A percentile compares a stretch with the other conserved stretches of the same genome.
Evolutionary conservation across 2,888 invertebrate species (phyloP).

Genomic region (Thera obeliscata): DNA sequence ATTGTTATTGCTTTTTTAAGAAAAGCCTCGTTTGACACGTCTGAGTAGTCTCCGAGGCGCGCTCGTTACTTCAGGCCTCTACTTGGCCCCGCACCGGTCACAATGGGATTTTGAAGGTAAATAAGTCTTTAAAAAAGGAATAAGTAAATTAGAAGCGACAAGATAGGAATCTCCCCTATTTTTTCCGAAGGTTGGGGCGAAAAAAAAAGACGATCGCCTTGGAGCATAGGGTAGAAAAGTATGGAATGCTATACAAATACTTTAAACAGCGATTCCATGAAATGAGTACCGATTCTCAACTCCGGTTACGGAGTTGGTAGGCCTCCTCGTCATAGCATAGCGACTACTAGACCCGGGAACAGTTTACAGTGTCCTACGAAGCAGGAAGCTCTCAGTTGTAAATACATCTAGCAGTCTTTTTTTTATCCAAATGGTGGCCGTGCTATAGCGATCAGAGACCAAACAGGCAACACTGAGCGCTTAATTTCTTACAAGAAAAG

Average conservation of each 20-base stretch:
- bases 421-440: no score
- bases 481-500: constrained; percentile 35
- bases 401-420: no score
- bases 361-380: no score
- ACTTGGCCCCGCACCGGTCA: constrained; percentile 72
- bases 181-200: constrained; percentile 76
- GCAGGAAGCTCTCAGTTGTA: no score
- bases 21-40: constrained; percentile 82
- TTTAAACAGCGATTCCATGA: not conserved
- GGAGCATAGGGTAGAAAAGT: constrained; percentile 56
- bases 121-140: constrained; percentile 90
- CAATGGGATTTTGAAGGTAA: constrained; percentile 87
- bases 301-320: no score
- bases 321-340: no score
- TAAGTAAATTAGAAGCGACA: constrained; percentile 92
- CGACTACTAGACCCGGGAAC: no score
- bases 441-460: not conserved
- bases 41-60: constrained; percentile 69
- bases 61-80: constrained; percentile 73
- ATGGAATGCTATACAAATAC: constrained; percentile 50
- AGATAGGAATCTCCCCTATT: constrained; percentile 91
- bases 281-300: no score
- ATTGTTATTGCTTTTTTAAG: constrained; percentile 84
- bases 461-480: no score
- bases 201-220: constrained; percentile 81